Conservation (phyloP, 1,140 invertebrate species). For the Neodiprion pinetum region DNA sequence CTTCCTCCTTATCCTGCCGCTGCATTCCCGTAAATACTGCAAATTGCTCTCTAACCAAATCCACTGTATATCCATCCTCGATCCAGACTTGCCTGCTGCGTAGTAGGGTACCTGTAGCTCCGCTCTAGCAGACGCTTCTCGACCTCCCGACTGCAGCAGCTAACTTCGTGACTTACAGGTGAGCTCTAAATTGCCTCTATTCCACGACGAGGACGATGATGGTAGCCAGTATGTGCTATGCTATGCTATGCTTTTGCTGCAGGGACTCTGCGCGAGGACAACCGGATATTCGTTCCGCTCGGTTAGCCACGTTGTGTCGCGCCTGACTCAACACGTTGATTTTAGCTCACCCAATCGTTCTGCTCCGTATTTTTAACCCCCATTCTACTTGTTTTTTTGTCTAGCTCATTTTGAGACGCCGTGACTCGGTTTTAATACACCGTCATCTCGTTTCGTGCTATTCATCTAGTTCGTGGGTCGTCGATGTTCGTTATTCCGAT, state of each 20-base stretch:
- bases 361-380: too few relatives aligned
- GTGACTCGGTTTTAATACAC: too few relatives aligned
- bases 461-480: too few relatives aligned
- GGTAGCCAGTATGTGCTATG: too few relatives aligned
- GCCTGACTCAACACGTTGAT: neutral
- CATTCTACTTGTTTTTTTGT: too few relatives aligned
- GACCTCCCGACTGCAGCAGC: neutral
- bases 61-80: neutral
- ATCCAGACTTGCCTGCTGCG: too few relatives aligned
- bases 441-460: too few relatives aligned
- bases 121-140: too few relatives aligned
- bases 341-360: neutral
- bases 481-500: too few relatives aligned
- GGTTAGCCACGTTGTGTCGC: neutral
- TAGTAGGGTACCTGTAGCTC: too few relatives aligned
- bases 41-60: neutral
- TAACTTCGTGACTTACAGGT: neutral
- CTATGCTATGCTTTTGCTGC: neutral
- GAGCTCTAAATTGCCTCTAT: neutral
- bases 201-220: neutral
- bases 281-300: slow-evolving; percentile 6
- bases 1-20: too few relatives aligned
- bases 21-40: neutral
- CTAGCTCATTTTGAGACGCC: too few relatives aligned
- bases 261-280: neutral